Conservation (phyloP, 2,888 invertebrate genomes). For the Ichneumon xanthorius region DNA sequence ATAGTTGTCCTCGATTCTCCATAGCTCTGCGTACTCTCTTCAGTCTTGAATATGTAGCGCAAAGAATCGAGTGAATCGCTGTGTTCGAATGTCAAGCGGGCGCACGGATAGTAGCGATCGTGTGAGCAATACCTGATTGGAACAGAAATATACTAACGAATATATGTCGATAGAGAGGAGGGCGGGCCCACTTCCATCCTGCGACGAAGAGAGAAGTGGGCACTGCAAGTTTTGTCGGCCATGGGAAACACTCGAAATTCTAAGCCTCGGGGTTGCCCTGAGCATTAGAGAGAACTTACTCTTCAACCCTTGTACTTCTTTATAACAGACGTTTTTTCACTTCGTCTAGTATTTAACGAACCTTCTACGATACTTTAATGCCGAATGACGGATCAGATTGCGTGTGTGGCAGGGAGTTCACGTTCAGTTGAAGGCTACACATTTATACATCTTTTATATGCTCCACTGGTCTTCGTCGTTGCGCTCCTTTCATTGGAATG, state of each 20-base stretch:
- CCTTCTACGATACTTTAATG: constrained; percentile 22
- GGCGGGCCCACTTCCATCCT: constrained; percentile 7
- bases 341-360: constrained; percentile 54
- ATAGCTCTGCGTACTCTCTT: constrained; percentile 55
- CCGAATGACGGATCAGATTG: constrained; percentile 5
- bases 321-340: constrained; percentile 55
- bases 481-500: not conserved
- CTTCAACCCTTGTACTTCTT: constrained; percentile 2
- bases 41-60: constrained; percentile 15
- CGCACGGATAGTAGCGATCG: not conserved
- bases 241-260: constrained; percentile 82
- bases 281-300: constrained; percentile 11
- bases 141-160: constrained; percentile 46
- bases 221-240: constrained; percentile 76
- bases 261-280: constrained; percentile 54
- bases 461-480: not conserved
- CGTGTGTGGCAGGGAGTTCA: not conserved
- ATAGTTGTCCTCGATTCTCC: constrained; percentile 69
- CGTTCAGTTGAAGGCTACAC: not conserved
- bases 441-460: not conserved
- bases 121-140: constrained; percentile 51
- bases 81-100: constrained; percentile 20
- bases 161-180: not conserved
- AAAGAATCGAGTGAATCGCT: constrained; percentile 16
- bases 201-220: constrained; percentile 41